phyloP scores from a whole-genome alignment of 2,888 invertebrate genomes.

The Meiosimyza decipiens region DNA sequence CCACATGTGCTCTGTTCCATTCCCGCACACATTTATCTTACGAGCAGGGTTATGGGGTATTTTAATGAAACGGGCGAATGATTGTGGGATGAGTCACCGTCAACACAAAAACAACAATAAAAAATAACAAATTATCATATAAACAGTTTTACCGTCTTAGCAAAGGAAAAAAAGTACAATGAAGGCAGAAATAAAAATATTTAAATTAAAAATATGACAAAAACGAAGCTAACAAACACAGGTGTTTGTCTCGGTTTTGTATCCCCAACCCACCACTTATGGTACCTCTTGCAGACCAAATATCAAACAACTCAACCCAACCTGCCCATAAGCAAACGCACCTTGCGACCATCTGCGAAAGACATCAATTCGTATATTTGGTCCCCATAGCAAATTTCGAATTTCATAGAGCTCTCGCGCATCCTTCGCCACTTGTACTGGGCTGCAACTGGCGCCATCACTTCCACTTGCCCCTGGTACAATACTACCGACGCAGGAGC shows the following conservation, averaged over 20 bases:
- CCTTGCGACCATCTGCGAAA: conserved; percentile 94
- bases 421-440: conserved; percentile 63
- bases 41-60: neutral
- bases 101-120: neutral
- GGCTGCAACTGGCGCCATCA: conserved; percentile 29
- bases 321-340: conserved; percentile 53
- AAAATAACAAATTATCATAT: neutral
- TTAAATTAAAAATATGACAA: neutral
- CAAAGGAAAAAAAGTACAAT: neutral
- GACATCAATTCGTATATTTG: conserved; percentile 84
- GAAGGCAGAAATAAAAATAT: neutral
- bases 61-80: conserved; percentile 14
- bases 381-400: conserved; percentile 86
- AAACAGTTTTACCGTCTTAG: conserved; percentile 8
- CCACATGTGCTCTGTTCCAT: neutral
- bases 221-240: conserved; percentile 20
- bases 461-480: conserved; percentile 41
- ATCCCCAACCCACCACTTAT: neutral
- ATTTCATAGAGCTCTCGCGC: conserved; percentile 78
- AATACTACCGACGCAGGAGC: conserved; percentile 28
- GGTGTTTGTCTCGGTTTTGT: conserved; percentile 3
- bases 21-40: neutral
- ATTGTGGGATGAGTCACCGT: conserved; percentile 17
- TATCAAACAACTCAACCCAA: neutral
- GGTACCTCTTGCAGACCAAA: neutral